These are phyloP conservation scores for Caenorhabditis elegans DNA, from an alignment of 1,140 invertebrate genomes.

Conservation along the genomic window DNA sequence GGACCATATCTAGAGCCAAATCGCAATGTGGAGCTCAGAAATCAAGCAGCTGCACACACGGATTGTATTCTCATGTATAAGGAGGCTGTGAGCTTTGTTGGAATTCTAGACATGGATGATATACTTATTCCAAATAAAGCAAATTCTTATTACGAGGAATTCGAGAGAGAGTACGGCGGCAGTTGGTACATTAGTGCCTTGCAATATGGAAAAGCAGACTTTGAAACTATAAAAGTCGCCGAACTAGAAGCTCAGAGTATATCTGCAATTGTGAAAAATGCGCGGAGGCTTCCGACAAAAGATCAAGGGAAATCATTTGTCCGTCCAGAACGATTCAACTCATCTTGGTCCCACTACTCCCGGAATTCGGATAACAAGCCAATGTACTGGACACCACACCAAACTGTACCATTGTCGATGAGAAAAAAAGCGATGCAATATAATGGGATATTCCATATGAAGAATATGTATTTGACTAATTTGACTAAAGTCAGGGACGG, in stretches of 20 bases:
- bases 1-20: slow-evolving; percentile 27
- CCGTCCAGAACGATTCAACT: slow-evolving; percentile 14
- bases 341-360: background rate
- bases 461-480: background rate
- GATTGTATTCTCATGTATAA: slow-evolving; percentile 38
- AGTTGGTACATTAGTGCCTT: background rate
- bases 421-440: background rate
- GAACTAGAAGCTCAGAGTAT: background rate
- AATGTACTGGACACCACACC: background rate
- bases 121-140: slow-evolving; percentile 5
- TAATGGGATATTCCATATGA: background rate
- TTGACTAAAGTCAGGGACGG: background rate
- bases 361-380: background rate
- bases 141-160: background rate
- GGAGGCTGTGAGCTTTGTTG: background rate
- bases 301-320: background rate
- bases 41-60: slow-evolving; percentile 42
- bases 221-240: background rate
- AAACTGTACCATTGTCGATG: background rate
- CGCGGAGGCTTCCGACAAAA: background rate
- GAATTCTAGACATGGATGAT: slow-evolving; percentile 10
- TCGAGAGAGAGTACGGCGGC: background rate
- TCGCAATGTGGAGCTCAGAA: slow-evolving; percentile 35
- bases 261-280: background rate
- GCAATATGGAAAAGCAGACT: background rate